phyloP scores from a whole-genome alignment of 2,888 invertebrate genomes.

The Tricholauxania praeusta region DNA sequence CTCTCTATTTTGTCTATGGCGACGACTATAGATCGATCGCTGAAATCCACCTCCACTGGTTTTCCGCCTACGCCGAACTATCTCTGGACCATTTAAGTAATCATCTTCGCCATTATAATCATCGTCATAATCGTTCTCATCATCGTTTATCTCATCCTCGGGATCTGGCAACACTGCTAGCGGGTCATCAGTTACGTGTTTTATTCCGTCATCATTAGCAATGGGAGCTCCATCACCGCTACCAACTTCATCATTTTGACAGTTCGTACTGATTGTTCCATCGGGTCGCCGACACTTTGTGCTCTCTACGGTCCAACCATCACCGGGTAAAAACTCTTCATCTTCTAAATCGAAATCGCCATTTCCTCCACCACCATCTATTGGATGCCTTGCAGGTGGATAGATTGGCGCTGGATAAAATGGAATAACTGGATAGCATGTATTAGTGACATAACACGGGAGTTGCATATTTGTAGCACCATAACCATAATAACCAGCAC shows the following conservation, averaged over 20 bases:
- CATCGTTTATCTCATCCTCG: conserved; percentile 20
- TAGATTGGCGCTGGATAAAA: conserved; percentile 39
- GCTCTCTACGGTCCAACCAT: conserved; percentile 48
- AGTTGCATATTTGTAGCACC: neutral
- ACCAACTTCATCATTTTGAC: conserved; percentile 27
- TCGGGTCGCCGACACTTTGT: conserved; percentile 49
- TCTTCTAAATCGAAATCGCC: conserved; percentile 33
- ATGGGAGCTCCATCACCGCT: conserved; percentile 1
- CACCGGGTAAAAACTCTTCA: conserved; percentile 11
- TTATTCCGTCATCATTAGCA: conserved; percentile 28
- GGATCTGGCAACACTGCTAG: conserved; percentile 16
- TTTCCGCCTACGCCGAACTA: conserved; percentile 46
- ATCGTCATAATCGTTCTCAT: conserved; percentile 36
- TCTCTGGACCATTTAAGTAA: conserved; percentile 35
- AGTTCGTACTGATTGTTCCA: conserved; percentile 49
- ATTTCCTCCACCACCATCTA: neutral
- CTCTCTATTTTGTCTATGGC: conserved; percentile 31
- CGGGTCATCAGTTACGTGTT: neutral
- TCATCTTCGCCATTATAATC: conserved; percentile 17
- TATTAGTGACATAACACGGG: conserved; percentile 4
- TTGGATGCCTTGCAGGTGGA: neutral
- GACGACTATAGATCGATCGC: conserved; percentile 56
- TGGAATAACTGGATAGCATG: neutral
- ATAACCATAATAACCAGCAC: neutral
- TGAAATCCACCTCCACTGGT: conserved; percentile 41